These are phyloP conservation scores for Girardia tigrina DNA, from an alignment of 2,888 invertebrate genomes.

Conservation along the genomic window DNA sequence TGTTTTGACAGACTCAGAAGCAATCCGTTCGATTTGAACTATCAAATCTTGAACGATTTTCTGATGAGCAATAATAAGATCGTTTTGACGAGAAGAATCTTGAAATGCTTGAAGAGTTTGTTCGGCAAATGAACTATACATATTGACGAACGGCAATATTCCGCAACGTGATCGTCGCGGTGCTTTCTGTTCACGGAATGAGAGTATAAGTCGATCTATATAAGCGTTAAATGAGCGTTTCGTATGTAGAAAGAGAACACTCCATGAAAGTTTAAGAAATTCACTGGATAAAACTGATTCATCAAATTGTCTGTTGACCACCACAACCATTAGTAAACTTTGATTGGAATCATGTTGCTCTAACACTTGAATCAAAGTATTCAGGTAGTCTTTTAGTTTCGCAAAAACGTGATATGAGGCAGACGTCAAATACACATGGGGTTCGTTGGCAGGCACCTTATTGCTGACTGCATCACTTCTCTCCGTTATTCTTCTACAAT, in stretches of 20 bases:
- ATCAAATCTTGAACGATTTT: constrained; percentile 62
- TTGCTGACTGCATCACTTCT: neutral
- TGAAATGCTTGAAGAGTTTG: constrained; percentile 74
- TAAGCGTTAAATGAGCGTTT: neutral
- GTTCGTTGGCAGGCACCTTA: neutral
- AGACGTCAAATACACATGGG: neutral
- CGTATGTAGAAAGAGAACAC: neutral
- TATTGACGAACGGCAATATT: neutral
- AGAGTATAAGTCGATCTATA: neutral
- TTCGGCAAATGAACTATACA: constrained; percentile 57
- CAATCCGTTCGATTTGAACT: constrained; percentile 65
- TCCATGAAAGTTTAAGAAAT: neutral
- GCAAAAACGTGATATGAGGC: neutral
- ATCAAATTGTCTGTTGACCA: neutral
- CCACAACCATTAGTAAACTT: neutral
- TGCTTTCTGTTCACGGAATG: neutral
- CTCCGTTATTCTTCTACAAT: no score
- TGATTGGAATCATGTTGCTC: neutral
- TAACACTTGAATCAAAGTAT: neutral
- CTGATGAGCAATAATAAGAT: constrained; percentile 47
- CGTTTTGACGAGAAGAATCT: constrained; percentile 61
- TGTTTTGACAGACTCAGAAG: constrained; percentile 72
- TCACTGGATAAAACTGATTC: neutral
- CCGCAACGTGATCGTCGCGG: neutral
- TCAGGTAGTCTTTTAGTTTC: neutral